A percentile compares a stretch with the other conserved stretches of the same genome.
Evolutionary conservation across 2,113 vertebrate genomes (phyloP).

Genomic region (Danio rerio): DNA sequence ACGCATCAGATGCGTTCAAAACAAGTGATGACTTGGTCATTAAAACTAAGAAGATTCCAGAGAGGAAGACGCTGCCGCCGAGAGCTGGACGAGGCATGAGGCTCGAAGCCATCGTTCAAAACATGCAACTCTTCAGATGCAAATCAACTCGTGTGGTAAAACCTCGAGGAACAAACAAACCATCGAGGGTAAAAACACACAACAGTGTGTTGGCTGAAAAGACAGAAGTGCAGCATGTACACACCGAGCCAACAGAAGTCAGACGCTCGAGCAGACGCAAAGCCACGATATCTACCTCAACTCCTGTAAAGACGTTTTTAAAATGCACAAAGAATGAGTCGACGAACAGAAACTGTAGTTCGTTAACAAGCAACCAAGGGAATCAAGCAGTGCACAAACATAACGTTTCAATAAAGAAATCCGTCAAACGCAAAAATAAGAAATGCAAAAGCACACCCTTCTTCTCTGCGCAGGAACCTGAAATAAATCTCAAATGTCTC

Average conservation of each 20-base stretch:
- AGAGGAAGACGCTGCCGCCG: constrained; percentile 69
- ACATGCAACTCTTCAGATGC: constrained; percentile 72
- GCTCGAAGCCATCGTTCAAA: constrained; percentile 77
- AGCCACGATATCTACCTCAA: constrained; percentile 72
- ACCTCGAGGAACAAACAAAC: not conserved
- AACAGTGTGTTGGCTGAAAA: constrained; percentile 31
- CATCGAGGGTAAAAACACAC: not conserved
- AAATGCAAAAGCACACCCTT: constrained; percentile 61
- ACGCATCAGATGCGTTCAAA: not conserved
- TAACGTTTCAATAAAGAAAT: constrained; percentile 53
- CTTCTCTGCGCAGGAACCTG: constrained; percentile 77
- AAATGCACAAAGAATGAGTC: constrained; percentile 26
- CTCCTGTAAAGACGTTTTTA: constrained; percentile 55
- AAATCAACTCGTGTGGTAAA: constrained; percentile 65
- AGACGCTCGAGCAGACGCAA: constrained; percentile 52
- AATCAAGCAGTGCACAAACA: no score
- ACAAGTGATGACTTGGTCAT: constrained; percentile 34
- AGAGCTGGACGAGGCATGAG: constrained; percentile 71
- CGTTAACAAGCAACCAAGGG: not conserved
- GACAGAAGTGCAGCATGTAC: not conserved
- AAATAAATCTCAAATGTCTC: constrained; percentile 77
- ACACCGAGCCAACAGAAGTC: constrained; percentile 52
- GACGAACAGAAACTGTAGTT: not conserved
- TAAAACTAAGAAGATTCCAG: constrained; percentile 57
- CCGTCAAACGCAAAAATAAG: constrained; percentile 66